Conservation (phyloP, 2,797 vertebrate genomes). For the Nannoperca australis region DNA sequence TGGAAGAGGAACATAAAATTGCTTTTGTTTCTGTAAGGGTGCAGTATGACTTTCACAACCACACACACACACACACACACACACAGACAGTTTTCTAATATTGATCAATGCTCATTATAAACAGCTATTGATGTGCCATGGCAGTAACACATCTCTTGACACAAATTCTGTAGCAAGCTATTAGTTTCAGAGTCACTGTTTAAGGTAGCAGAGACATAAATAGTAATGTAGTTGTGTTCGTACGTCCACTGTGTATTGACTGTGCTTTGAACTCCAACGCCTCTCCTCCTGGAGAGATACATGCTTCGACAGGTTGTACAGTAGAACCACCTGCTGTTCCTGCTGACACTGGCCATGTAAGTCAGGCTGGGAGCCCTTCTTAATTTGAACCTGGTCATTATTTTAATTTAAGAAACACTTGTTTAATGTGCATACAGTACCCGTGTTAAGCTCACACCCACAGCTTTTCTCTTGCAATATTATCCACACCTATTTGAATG, state of each 20-base stretch:
- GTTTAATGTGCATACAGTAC: constrained; percentile 14
- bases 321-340: neutral
- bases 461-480: constrained; percentile 14
- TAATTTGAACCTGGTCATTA: neutral
- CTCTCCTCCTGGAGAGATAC: neutral
- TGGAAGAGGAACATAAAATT: neutral
- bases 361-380: neutral
- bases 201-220: neutral
- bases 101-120: constrained; percentile 20
- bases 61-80: neutral
- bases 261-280: constrained; percentile 10
- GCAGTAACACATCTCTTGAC: constrained; percentile 7
- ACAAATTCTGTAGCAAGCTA: constrained; percentile 13
- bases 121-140: neutral
- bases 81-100: neutral
- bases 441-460: constrained; percentile 11
- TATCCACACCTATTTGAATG: constrained; percentile 36
- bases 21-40: constrained; percentile 13
- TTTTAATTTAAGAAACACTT: constrained; percentile 18
- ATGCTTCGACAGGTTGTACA: neutral
- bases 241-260: constrained; percentile 19
- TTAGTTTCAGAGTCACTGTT: constrained; percentile 24
- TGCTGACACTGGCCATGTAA: neutral
- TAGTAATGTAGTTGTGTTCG: constrained; percentile 14
- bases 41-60: neutral